Percentiles rank a stretch among this genome's conserved stretches.
These are phyloP conservation scores for Pangasianodon gigas DNA, from an alignment of 2,113 vertebrate species.

Conservation along the genomic window DNA sequence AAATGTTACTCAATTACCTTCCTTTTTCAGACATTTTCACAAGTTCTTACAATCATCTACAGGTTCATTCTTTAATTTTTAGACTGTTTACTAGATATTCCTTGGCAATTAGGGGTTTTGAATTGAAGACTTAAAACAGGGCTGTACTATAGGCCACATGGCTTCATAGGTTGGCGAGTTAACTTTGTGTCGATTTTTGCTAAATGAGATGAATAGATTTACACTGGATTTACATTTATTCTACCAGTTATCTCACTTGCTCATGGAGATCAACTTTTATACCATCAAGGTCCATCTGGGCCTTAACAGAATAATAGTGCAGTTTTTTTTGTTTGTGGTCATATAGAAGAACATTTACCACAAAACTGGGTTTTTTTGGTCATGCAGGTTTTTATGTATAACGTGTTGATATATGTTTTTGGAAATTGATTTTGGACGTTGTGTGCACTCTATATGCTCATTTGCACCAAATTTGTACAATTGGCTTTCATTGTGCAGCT, in stretches of 20 bases:
- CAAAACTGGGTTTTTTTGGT: neutral
- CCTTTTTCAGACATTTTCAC: neutral
- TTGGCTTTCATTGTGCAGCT: neutral
- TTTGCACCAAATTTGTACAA: neutral
- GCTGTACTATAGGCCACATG: neutral
- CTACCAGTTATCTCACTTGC: neutral
- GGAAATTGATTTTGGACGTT: neutral
- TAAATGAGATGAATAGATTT: neutral
- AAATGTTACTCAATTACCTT: neutral
- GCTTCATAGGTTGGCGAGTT: neutral
- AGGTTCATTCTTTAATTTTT: neutral
- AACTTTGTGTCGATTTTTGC: neutral
- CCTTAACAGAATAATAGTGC: constrained; percentile 34
- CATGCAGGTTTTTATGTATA: constrained; percentile 12
- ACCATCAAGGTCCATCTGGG: constrained; percentile 9
- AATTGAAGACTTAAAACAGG: neutral
- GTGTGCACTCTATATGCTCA: neutral
- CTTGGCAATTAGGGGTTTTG: neutral
- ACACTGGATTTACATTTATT: neutral
- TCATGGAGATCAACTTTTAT: neutral
- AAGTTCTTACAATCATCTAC: neutral
- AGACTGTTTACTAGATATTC: neutral
- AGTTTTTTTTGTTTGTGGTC: constrained; percentile 3
- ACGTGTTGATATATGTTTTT: neutral
- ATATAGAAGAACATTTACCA: neutral